phyloP scores from a whole-genome alignment of 2,888 invertebrate genomes.

The Tenthredo notha region DNA sequence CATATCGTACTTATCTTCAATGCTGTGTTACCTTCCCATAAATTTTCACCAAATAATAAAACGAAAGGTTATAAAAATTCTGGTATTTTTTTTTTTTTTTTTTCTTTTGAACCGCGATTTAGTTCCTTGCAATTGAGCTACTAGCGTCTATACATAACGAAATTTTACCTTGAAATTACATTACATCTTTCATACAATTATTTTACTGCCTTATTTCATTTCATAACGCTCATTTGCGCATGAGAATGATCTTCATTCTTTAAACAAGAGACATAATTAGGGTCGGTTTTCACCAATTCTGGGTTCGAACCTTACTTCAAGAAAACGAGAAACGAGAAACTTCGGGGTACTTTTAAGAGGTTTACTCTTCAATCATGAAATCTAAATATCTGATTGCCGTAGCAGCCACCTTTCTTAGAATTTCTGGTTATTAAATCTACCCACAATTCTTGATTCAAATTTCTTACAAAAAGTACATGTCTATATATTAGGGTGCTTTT shows the following conservation, averaged over 20 bases:
- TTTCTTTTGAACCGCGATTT: background rate
- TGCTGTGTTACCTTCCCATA: constrained; percentile 6
- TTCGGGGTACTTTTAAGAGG: background rate
- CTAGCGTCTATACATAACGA: background rate
- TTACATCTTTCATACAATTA: background rate
- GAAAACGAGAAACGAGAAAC: background rate
- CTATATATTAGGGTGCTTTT: too few species aligned
- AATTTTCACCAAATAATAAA: constrained; percentile 24
- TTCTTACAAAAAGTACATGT: background rate
- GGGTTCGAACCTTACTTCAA: background rate
- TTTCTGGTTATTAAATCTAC: background rate
- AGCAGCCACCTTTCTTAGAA: background rate
- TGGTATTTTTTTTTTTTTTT: too few species aligned
- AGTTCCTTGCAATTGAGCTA: background rate
- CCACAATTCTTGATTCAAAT: background rate
- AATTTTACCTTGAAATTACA: background rate
- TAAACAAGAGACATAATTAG: background rate
- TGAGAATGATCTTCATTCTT: background rate
- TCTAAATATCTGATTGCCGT: background rate
- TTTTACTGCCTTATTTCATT: background rate
- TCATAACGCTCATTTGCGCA: background rate
- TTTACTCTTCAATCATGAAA: background rate
- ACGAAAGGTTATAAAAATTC: background rate
- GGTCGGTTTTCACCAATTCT: background rate
- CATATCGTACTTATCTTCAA: constrained; percentile 25